Base-by-base conservation (phyloP, 30 jellyfish, hydroid and myxozoan species). In the Aurelia sp. region DNA sequence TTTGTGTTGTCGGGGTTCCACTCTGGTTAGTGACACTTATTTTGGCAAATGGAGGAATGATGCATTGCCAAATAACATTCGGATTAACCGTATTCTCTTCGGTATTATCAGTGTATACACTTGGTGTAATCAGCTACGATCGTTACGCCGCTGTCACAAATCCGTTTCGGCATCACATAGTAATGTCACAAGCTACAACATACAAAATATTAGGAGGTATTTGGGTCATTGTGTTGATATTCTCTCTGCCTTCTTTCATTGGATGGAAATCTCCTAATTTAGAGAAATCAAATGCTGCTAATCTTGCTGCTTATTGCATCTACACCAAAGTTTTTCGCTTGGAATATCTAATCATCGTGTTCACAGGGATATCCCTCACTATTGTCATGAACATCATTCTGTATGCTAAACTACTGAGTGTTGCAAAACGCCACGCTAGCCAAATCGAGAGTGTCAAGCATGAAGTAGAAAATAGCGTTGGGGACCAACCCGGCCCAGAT, bases 71-170 rank as follows among this genome's bases (percentile, higher is more conserved):
- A 81, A 66, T 86, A 13, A 91, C 95, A 55, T 91, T 82, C 75
- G 98, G 98, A 9, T 67, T 91, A 16, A 17, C 91, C 10, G 89
- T 76, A 61, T 61, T 91, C 63, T 37, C 98, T 6, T 78, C 94
- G 13, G 82, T 86, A 1, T 59, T 91, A 31, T 91, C 98, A 37
- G 72, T 91, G n/a, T 69, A 63, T 30, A 91, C 98, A 27, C 95
- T 91, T 30, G 96, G 96, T 27, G 64, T 86, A 3, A 86, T 91
- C 53, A 91, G 98, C 64, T 91, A 91, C 87, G 98, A 91, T 66
- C 79, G 98, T 16, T 86, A 85, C 78, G 76, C 74, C 20, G 94
- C 96, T 15, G 98, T 91, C 4, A 91, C 91, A 15, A 81, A 47
- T 63, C 98, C 98, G 10, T 91, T 91, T 62, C 73, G 86, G 66